Conservation (phyloP, 2,797 vertebrate genomes). For the Pteronotus mesoamericanus region DNA sequence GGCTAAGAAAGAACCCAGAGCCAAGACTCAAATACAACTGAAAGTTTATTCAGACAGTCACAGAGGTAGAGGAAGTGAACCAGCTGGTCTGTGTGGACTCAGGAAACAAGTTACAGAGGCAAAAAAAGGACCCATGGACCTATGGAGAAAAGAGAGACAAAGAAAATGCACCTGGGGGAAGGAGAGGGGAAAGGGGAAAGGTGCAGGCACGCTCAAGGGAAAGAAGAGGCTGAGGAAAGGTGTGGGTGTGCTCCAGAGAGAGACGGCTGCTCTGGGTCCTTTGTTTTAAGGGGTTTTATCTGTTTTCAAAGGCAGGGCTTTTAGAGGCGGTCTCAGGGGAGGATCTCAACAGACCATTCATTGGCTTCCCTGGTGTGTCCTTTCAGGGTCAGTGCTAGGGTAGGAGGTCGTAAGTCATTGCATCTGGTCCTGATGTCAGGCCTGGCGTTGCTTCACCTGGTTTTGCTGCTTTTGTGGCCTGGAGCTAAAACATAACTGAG, state of each 20-base stretch:
- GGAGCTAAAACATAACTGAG: neutral
- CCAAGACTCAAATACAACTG: neutral
- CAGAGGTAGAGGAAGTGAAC: neutral
- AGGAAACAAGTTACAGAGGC: neutral
- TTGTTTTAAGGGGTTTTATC: neutral
- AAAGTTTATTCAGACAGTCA: neutral
- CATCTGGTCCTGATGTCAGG: neutral
- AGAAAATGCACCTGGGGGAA: neutral
- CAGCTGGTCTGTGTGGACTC: neutral
- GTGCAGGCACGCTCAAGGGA: neutral
- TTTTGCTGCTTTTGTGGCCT: neutral
- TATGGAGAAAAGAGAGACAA: neutral
- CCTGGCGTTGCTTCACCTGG: neutral
- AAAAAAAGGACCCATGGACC: neutral
- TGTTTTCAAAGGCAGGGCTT: neutral
- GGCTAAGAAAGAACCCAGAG: neutral
- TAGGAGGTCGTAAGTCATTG: neutral
- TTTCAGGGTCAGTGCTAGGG: neutral
- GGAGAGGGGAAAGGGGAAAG: neutral
- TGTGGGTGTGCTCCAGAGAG: neutral
- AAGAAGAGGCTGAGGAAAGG: neutral
- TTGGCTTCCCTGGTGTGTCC: neutral
- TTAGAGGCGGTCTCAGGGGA: neutral
- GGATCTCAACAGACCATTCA: neutral
- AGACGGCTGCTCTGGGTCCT: neutral